These are phyloP conservation scores for Cryptophagus acutangulus DNA, from an alignment of 2,888 invertebrate genomes.

Conservation along the genomic window DNA sequence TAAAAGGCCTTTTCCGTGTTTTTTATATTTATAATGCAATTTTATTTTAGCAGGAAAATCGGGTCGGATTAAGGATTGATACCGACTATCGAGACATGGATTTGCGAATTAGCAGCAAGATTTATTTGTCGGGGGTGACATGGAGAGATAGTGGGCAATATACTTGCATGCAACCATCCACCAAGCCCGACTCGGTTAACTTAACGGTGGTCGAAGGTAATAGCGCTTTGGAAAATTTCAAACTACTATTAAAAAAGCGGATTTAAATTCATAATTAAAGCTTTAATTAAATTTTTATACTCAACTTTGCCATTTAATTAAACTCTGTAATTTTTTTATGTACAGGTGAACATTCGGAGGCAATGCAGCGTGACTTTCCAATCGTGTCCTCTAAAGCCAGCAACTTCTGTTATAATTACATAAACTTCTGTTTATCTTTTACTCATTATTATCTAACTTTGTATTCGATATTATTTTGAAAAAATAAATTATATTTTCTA, in stretches of 20 bases:
- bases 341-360: conserved; percentile 55
- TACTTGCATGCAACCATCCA: conserved; percentile 61
- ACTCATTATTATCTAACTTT: no score
- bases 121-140: conserved; percentile 57
- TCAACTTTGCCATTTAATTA: no score
- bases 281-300: no score
- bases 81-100: conserved; percentile 54
- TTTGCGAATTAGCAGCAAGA: conserved; percentile 55
- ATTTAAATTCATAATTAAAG: no score
- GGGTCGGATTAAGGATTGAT: conserved; percentile 48
- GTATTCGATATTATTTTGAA: no score
- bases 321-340: conserved; percentile 35
- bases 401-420: no score
- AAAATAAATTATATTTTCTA: no score
- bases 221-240: no score
- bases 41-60: neutral
- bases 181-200: conserved; percentile 54
- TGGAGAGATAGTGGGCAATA: conserved; percentile 56
- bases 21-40: conserved; percentile 1
- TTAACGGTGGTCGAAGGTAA: conserved; percentile 65
- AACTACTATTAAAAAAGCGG: no score
- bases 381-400: no score
- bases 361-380: conserved; percentile 60
- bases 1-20: neutral
- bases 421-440: no score